A percentile compares a stretch with the other conserved stretches of the same genome.
Evolutionary conservation across 2,113 vertebrate species (phyloP).

Genomic region (Chamaetylas fuelleborni): DNA sequence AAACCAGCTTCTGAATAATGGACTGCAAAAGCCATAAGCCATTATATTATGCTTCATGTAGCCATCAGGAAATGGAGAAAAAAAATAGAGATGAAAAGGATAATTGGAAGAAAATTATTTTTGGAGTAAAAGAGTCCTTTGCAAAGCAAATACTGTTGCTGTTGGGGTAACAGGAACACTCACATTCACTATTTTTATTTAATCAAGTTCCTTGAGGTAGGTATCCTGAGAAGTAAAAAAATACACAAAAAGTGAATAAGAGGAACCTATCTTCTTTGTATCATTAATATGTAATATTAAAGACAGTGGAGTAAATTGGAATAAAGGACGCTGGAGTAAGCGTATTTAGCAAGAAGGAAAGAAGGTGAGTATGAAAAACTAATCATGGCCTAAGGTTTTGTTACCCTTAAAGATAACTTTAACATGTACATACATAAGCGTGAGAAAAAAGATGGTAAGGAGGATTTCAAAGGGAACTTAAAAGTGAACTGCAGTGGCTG

Average conservation of each 20-base stretch:
- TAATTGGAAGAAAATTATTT: background rate
- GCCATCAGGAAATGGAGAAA: background rate
- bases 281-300: background rate
- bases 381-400: background rate
- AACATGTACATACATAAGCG: background rate
- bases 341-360: background rate
- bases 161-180: background rate
- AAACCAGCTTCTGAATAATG: background rate
- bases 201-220: background rate
- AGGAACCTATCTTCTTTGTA: background rate
- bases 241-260: background rate
- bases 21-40: background rate
- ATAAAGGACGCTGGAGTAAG: background rate
- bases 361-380: background rate
- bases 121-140: background rate
- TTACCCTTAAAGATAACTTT: background rate
- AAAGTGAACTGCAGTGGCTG: background rate
- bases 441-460: background rate
- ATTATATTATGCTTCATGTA: background rate
- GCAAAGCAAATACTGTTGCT: background rate
- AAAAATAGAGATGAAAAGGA: background rate
- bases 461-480: background rate
- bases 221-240: background rate
- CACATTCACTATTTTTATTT: background rate
- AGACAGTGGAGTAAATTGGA: fast-evolving